These are phyloP conservation scores for Lucilia sericata DNA, from an alignment of 1,140 invertebrate genomes.

Conservation along the genomic window DNA sequence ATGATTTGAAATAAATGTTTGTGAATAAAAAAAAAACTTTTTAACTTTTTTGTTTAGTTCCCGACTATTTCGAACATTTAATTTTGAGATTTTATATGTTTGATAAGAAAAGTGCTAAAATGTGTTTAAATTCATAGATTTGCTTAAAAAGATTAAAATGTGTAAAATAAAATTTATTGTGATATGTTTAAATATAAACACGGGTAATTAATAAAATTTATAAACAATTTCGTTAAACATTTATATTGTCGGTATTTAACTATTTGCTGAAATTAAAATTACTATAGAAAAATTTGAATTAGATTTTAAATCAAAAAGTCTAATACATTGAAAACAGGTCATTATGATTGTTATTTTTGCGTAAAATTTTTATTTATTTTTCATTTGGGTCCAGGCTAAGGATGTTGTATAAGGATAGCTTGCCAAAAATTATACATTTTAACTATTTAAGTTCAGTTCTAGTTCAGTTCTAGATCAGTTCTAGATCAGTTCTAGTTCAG, in stretches of 20 bases:
- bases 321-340: conserved; percentile 11
- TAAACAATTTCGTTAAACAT: background rate
- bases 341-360: conserved; percentile 17
- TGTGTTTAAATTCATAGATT: conserved; percentile 36
- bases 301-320: background rate
- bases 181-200: background rate
- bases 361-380: conserved; percentile 11
- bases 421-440: too few relatives aligned
- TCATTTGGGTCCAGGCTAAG: conserved; percentile 11
- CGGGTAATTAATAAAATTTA: conserved; percentile 21
- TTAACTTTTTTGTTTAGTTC: background rate
- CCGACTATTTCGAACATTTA: background rate
- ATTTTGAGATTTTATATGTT: background rate
- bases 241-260: too few relatives aligned
- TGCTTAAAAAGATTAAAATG: background rate
- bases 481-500: too few relatives aligned
- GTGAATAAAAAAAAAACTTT: background rate
- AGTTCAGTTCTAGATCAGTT: too few relatives aligned
- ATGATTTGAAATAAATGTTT: background rate
- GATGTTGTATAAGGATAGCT: background rate
- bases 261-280: too few relatives aligned
- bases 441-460: too few relatives aligned
- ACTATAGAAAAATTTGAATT: background rate
- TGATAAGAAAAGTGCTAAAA: conserved; percentile 43
- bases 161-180: conserved; percentile 1